Percentiles rank a stretch among this genome's conserved stretches.
phyloP scores from a whole-genome alignment of 2,113 vertebrate species.

The Rhadina sibilatrix region DNA sequence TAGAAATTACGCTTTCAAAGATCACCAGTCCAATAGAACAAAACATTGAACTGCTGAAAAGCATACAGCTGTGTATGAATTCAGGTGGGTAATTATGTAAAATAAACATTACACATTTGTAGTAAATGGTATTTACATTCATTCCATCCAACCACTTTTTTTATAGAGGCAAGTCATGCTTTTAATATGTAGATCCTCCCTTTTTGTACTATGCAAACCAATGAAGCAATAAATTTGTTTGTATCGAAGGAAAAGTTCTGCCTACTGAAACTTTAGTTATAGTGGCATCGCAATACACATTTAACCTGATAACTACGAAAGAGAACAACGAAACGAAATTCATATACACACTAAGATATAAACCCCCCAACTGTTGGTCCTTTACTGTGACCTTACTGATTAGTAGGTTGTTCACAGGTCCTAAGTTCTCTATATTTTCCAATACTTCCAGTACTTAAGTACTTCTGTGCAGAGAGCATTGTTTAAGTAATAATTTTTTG shows the following conservation, averaged over 20 bases:
- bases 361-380: not conserved
- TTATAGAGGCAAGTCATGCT: not conserved
- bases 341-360: not conserved
- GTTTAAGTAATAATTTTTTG: not conserved
- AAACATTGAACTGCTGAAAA: not conserved
- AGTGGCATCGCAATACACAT: constrained; percentile 9
- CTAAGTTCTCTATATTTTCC: not conserved
- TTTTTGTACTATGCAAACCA: constrained; percentile 68
- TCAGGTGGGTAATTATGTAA: constrained; percentile 44
- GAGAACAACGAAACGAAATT: constrained; percentile 2
- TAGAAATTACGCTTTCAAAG: constrained; percentile 9
- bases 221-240: constrained; percentile 67
- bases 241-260: constrained; percentile 61
- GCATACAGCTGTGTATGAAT: constrained; percentile 20
- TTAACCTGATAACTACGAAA: constrained; percentile 40
- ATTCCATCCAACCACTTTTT: constrained; percentile 19
- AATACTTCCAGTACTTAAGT: not conserved
- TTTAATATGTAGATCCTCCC: constrained; percentile 61
- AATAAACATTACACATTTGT: constrained; percentile 37
- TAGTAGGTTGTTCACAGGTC: not conserved
- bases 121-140: constrained; percentile 33
- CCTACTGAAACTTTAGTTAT: constrained; percentile 31
- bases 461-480: not conserved
- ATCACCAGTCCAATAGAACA: not conserved
- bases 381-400: not conserved